Conservation (phyloP, 2,888 invertebrate genomes). For the Volucella zonaria region DNA sequence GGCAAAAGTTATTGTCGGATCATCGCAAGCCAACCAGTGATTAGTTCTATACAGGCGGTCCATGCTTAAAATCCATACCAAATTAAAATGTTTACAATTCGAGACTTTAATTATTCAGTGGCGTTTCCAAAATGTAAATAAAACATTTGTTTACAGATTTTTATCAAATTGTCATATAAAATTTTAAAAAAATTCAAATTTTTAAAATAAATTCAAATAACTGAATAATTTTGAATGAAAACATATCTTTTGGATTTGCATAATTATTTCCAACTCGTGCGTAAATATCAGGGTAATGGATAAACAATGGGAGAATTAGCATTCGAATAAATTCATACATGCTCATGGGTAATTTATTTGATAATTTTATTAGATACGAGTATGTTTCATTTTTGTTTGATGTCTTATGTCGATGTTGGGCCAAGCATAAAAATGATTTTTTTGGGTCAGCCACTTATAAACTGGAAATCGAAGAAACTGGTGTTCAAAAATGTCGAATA, state of each 20-base stretch:
- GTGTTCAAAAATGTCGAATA: slow-evolving; percentile 15
- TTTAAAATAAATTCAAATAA: no score
- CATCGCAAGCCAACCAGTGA: no score
- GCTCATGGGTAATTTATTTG: slow-evolving; percentile 44
- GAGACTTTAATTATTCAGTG: not conserved
- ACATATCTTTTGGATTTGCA: no score
- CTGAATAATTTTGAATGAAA: no score
- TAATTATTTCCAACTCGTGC: not conserved
- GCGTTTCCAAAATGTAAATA: slow-evolving; percentile 24
- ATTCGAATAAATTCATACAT: slow-evolving; percentile 35
- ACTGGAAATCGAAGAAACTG: slow-evolving; percentile 1
- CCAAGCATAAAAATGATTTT: not conserved
- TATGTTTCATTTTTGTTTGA: slow-evolving; percentile 38
- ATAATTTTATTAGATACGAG: slow-evolving; percentile 47
- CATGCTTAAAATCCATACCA: no score
- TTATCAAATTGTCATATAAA: not conserved
- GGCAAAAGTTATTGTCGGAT: no score
- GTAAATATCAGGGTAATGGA: slow-evolving; percentile 16
- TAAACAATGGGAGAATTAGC: slow-evolving; percentile 9
- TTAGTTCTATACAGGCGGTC: no score
- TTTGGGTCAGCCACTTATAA: slow-evolving; percentile 12
- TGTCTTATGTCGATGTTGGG: slow-evolving; percentile 25
- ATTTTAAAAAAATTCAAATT: no score
- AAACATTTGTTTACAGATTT: not conserved
- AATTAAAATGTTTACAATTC: no score